phyloP scores from a whole-genome alignment of 2,113 vertebrate genomes.

The Mustela nigripes region DNA sequence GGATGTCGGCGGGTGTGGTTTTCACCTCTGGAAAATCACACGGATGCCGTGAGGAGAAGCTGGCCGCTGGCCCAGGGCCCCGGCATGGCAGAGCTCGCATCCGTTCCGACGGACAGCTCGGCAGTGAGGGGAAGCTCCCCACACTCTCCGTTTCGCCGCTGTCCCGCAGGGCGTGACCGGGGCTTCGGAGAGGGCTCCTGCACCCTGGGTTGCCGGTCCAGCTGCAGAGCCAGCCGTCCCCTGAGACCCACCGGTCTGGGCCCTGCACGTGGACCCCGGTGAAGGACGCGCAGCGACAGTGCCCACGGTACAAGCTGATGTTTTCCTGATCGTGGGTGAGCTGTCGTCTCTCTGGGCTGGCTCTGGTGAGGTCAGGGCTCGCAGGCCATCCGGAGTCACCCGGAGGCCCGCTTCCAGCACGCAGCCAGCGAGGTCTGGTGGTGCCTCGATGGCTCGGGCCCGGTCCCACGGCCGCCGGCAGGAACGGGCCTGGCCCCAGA shows the following conservation, averaged over 20 bases:
- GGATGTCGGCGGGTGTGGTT: accelerated
- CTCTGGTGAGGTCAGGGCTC: background rate
- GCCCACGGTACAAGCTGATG: no score
- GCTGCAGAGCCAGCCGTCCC: background rate
- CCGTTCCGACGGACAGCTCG: accelerated
- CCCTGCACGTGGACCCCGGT: accelerated
- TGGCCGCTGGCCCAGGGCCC: background rate
- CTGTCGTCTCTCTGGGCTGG: no score
- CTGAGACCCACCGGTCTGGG: background rate
- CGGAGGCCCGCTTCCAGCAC: accelerated
- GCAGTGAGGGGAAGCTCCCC: background rate
- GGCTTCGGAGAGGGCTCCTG: background rate
- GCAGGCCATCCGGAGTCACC: accelerated
- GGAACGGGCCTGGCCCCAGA: background rate
- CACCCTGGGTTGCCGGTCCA: background rate
- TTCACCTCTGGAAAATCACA: accelerated
- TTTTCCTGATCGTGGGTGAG: background rate
- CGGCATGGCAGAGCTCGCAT: background rate
- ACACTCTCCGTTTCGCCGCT: accelerated
- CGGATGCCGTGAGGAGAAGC: no score
- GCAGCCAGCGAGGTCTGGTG: accelerated
- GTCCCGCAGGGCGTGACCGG: accelerated
- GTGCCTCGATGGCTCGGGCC: accelerated
- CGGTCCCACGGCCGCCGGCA: accelerated
- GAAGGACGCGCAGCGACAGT: accelerated